Conservation (phyloP, 2,113 vertebrate species). For the Rhinoptilus africanus region DNA sequence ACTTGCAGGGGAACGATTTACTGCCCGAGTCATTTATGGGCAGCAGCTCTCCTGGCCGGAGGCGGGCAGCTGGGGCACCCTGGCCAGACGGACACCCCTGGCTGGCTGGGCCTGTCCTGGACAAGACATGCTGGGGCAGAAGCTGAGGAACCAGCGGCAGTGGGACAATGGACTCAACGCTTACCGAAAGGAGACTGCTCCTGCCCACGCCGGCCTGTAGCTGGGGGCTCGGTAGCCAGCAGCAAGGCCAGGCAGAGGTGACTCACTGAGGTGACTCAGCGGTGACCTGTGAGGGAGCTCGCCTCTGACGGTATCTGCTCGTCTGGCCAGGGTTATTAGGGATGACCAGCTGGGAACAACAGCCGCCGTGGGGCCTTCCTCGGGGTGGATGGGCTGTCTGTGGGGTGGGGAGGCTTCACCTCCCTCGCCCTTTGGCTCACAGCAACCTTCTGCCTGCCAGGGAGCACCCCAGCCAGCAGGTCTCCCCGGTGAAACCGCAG, state of each 20-base stretch:
- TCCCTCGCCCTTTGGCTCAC: neutral
- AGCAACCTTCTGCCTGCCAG: neutral
- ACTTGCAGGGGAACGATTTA: neutral
- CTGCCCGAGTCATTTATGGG: neutral
- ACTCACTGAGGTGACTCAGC: neutral
- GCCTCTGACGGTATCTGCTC: neutral
- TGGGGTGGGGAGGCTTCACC: neutral
- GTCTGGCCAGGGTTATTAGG: neutral
- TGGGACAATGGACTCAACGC: neutral
- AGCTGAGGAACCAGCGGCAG: neutral
- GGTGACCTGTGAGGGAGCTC: neutral
- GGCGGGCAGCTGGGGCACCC: neutral
- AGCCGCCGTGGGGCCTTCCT: neutral
- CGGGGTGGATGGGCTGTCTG: neutral
- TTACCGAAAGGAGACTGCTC: neutral
- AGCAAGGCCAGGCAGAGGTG: neutral
- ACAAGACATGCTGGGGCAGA: neutral
- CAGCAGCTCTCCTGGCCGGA: neutral
- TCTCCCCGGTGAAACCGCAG: rapidly evolving
- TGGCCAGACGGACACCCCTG: neutral
- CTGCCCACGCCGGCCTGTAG: neutral
- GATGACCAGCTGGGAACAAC: neutral
- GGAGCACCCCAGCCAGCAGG: neutral
- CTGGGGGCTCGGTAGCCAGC: rapidly evolving
- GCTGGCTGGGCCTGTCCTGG: neutral